Conservation (phyloP, 92 coral and sea anemone species). For the Desmophyllum pertusum region DNA sequence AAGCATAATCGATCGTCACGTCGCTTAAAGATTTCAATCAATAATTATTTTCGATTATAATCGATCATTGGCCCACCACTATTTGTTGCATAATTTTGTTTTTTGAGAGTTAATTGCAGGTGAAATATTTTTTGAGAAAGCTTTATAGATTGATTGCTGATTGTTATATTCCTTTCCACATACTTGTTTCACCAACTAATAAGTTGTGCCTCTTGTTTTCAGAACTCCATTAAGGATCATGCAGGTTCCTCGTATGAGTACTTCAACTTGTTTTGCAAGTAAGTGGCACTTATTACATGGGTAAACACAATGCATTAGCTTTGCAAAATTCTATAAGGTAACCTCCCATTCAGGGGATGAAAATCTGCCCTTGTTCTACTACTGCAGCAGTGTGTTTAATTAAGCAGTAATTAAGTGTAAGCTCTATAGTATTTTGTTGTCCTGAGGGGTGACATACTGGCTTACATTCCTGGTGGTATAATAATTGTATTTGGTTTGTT, state of each 20-base stretch:
- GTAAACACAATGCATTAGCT: not conserved
- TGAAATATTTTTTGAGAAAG: too few relatives aligned
- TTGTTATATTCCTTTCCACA: too few relatives aligned
- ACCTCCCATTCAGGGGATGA: not conserved
- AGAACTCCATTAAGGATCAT: conserved; percentile 96
- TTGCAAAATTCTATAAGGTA: not conserved
- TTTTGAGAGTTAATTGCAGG: too few relatives aligned
- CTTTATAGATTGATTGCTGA: not conserved
- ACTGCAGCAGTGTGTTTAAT: not conserved
- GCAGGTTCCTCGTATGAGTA: conserved; percentile 93
- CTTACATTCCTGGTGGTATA: not conserved
- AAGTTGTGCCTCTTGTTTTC: not conserved
- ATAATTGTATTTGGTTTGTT: not conserved
- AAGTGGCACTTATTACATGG: not conserved
- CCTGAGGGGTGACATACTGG: not conserved
- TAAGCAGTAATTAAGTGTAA: not conserved
- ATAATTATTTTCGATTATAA: too few relatives aligned
- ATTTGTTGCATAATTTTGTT: too few relatives aligned
- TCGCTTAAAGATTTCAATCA: too few relatives aligned
- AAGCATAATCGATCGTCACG: too few relatives aligned
- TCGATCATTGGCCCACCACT: too few relatives aligned
- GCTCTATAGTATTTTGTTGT: not conserved
- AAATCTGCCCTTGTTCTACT: not conserved
- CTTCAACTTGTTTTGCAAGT: conserved; percentile 91
- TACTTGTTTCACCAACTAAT: not conserved